Conservation (phyloP, 2,113 vertebrate genomes). For the Colinus virginianus region DNA sequence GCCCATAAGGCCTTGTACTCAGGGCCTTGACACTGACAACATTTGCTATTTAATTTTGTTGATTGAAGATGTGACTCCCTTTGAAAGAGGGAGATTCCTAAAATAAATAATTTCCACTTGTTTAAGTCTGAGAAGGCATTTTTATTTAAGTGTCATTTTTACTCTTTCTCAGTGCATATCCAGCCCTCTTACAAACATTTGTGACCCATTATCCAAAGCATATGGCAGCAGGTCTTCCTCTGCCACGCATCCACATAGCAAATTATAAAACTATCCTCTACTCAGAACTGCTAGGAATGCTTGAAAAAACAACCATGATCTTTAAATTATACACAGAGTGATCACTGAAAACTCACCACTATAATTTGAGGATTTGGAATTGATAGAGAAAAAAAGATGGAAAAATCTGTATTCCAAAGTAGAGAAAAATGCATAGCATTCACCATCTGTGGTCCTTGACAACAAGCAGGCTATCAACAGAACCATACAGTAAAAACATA, state of each 20-base stretch:
- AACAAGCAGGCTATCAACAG: conserved; percentile 53
- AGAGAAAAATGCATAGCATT: conserved; percentile 26
- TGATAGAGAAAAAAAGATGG: not conserved
- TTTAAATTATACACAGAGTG: not conserved
- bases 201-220: not conserved
- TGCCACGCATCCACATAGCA: not conserved
- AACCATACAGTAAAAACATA: conserved; percentile 35
- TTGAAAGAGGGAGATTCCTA: not conserved
- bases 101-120: not conserved
- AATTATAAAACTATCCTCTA: not conserved
- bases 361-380: conserved; percentile 11
- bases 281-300: not conserved
- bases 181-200: not conserved
- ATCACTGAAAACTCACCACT: not conserved
- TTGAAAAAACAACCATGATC: not conserved
- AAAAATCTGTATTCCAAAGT: conserved; percentile 17
- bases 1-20: not conserved
- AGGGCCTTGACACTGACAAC: not conserved
- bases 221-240: not conserved
- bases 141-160: not conserved
- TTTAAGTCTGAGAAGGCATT: not conserved
- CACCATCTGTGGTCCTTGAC: conserved; percentile 43
- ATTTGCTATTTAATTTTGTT: not conserved
- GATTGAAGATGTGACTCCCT: not conserved
- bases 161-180: not conserved